Percentiles rank a stretch among this genome's conserved stretches.
Evolutionary conservation across 2,113 vertebrate species (phyloP).

Genomic region (Asarcornis scutulata): DNA sequence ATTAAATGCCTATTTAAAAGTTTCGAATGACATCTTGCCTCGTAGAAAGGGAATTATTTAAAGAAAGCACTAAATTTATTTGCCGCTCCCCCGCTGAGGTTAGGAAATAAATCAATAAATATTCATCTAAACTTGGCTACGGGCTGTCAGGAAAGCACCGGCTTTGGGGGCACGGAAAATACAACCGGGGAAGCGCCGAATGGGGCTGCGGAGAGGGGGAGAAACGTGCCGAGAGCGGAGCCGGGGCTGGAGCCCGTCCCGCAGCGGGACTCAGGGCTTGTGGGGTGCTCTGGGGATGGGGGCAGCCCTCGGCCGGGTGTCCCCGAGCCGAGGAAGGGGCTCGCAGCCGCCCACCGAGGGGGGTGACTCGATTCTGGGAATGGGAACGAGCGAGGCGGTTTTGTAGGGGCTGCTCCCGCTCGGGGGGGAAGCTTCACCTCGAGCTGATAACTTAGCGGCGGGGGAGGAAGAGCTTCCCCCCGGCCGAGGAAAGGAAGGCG

Average conservation of each 20-base stretch:
- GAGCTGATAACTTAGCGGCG: too few relatives aligned
- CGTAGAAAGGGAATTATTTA: constrained; percentile 83
- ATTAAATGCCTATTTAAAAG: constrained; percentile 93
- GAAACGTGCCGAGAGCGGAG: not conserved
- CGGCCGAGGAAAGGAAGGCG: not conserved
- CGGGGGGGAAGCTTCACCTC: too few relatives aligned
- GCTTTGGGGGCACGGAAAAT: constrained; percentile 27
- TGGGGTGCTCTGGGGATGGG: too few relatives aligned
- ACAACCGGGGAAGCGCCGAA: constrained; percentile 9
- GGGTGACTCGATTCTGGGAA: too few relatives aligned
- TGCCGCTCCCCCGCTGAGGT: constrained; percentile 75
- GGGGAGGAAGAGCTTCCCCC: not conserved
- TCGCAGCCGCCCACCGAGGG: too few relatives aligned
- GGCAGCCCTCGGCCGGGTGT: too few relatives aligned
- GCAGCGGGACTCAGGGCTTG: too few relatives aligned
- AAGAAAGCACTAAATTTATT: constrained; percentile 85
- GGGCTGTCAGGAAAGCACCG: constrained; percentile 42
- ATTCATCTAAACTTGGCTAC: constrained; percentile 78
- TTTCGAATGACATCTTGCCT: constrained; percentile 85
- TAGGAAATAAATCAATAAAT: constrained; percentile 85
- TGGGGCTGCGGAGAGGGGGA: not conserved
- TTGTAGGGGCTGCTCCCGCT: too few relatives aligned
- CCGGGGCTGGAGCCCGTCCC: too few relatives aligned
- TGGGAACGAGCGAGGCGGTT: too few relatives aligned
- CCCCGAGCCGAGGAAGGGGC: too few relatives aligned